These are phyloP conservation scores for Chromobotia macracanthus DNA, from an alignment of 2,797 vertebrate species.

Conservation along the genomic window DNA sequence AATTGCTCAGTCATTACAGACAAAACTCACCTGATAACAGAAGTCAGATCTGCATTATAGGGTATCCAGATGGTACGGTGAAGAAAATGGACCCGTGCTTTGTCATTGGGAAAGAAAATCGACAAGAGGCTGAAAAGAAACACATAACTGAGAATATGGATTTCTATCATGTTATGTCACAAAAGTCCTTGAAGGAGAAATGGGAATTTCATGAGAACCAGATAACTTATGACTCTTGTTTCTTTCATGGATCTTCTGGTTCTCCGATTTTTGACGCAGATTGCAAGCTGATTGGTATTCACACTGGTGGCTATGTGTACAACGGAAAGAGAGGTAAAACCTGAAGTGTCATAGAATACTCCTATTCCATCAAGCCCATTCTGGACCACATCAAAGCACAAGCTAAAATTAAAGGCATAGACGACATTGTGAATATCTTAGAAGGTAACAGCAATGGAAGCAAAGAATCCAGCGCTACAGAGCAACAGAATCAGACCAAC, in stretches of 20 bases:
- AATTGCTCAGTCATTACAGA: constrained; percentile 33
- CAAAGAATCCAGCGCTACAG: neutral
- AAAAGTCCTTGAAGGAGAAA: constrained; percentile 3
- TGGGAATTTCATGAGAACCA: neutral
- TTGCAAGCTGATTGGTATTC: constrained; percentile 61
- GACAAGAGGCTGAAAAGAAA: neutral
- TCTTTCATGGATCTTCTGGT: constrained; percentile 63
- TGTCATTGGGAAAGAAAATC: neutral
- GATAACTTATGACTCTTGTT: constrained; percentile 60
- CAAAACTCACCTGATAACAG: neutral
- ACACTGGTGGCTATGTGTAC: constrained; percentile 53
- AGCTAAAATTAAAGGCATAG: neutral
- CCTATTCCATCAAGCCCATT: constrained; percentile 36
- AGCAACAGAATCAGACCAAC: neutral
- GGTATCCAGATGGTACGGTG: constrained; percentile 28
- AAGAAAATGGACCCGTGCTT: constrained; percentile 36
- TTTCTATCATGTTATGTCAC: neutral
- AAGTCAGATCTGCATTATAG: constrained; percentile 43
- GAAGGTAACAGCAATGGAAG: neutral
- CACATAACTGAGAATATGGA: neutral
- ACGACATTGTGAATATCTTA: neutral
- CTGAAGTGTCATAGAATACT: constrained; percentile 46
- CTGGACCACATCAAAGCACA: neutral
- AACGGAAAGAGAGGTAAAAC: fast-evolving
- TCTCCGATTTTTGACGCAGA: constrained; percentile 46